Percentiles rank a stretch among this genome's conserved stretches.
These are phyloP conservation scores for Esperia sulphurella DNA, from an alignment of 2,888 invertebrate species.

Conservation along the genomic window DNA sequence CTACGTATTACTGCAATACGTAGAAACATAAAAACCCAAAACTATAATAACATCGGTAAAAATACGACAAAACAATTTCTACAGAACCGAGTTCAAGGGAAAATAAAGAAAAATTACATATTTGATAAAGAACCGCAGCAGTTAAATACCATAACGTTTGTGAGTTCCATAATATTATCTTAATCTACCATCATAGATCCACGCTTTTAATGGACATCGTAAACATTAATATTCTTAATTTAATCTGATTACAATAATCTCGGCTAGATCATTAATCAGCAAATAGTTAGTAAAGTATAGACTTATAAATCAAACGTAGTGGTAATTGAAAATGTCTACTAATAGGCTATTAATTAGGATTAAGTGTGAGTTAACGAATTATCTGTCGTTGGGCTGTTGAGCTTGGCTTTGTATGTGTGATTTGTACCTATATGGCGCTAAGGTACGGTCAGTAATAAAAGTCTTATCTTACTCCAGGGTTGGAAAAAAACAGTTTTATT, in stretches of 20 bases:
- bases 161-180: neutral
- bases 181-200: constrained; percentile 10
- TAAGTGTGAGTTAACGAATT: constrained; percentile 60
- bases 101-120: too few relatives aligned
- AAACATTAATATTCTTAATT: constrained; percentile 41
- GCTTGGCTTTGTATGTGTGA: constrained; percentile 33
- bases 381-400: constrained; percentile 45
- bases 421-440: constrained; percentile 21
- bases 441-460: neutral
- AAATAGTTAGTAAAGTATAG: constrained; percentile 40
- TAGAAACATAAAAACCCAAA: too few relatives aligned
- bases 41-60: too few relatives aligned
- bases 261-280: constrained; percentile 43
- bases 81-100: too few relatives aligned
- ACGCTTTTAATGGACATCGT: constrained; percentile 13
- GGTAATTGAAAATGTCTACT: constrained; percentile 71
- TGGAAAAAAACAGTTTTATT: too few relatives aligned
- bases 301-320: constrained; percentile 60
- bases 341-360: constrained; percentile 73
- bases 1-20: too few relatives aligned
- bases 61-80: too few relatives aligned
- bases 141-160: neutral
- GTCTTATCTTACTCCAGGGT: too few relatives aligned
- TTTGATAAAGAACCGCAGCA: too few relatives aligned
- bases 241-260: constrained; percentile 50